Conservation (phyloP, 1,140 invertebrate genomes). For the Sesamia nonagrioides region DNA sequence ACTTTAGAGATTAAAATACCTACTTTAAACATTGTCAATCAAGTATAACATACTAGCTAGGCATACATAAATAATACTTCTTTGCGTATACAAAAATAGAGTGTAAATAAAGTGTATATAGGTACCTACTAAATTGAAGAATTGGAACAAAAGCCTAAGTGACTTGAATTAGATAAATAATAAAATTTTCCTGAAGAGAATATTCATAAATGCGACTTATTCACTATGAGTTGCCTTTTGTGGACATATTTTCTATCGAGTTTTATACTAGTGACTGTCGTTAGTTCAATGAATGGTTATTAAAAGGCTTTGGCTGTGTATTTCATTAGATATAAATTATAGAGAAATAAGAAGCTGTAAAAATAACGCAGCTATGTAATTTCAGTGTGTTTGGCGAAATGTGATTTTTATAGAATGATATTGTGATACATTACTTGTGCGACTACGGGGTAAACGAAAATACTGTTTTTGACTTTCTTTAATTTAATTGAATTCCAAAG, state of each 20-base stretch:
- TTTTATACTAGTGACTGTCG: slow-evolving; percentile 10
- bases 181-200: slow-evolving; percentile 4
- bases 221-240: slow-evolving; percentile 13
- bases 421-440: slow-evolving; percentile 11
- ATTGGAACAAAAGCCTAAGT: slow-evolving; percentile 15
- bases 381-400: neutral
- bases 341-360: neutral
- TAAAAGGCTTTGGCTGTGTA: slow-evolving; percentile 38
- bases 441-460: neutral
- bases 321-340: slow-evolving; percentile 14
- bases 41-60: neutral
- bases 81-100: slow-evolving; percentile 18
- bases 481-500: slow-evolving; percentile 26
- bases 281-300: slow-evolving; percentile 1
- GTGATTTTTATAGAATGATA: slow-evolving; percentile 26
- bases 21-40: slow-evolving; percentile 34
- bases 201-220: slow-evolving; percentile 9
- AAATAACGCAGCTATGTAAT: slow-evolving; percentile 26
- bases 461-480: neutral
- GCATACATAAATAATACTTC: neutral
- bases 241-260: neutral
- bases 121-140: neutral
- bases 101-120: slow-evolving; percentile 22
- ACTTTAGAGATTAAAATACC: slow-evolving; percentile 11
- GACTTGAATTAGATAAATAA: slow-evolving; percentile 12